Evolutionary conservation across 2,113 vertebrate genomes (phyloP).

Genomic region (Sterna hirundo): DNA sequence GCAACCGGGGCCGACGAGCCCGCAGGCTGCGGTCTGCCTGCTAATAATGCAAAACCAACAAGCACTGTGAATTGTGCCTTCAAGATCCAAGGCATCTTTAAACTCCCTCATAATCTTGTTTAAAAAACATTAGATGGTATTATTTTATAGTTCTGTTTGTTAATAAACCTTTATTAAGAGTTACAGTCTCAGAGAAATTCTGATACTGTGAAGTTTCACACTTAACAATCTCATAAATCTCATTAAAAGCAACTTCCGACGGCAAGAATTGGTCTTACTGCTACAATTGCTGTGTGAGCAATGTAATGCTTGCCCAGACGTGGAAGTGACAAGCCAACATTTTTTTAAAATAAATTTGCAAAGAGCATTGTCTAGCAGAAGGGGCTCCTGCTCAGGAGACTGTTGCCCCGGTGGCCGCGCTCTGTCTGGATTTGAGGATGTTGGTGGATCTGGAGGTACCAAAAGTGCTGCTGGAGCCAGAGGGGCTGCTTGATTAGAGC

Average conservation of each 20-base stretch:
- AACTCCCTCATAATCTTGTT: neutral
- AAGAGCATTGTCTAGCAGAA: accelerated
- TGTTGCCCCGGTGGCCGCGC: accelerated
- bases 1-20: neutral
- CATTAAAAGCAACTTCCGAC: accelerated
- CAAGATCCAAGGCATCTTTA: neutral
- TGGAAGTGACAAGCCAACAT: neutral
- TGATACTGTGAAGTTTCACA: neutral
- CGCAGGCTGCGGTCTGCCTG: neutral
- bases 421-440: no score
- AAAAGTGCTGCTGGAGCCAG: accelerated
- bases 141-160: neutral
- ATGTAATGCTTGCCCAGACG: accelerated
- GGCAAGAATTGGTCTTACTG: no score
- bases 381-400: neutral
- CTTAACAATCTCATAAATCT: neutral
- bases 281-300: neutral
- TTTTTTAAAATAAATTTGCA: neutral
- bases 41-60: no score
- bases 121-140: no score
- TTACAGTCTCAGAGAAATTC: neutral
- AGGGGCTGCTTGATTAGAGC: neutral
- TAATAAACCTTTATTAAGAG: neutral
- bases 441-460: accelerated
- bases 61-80: neutral